These are phyloP conservation scores for Synanthedon andrenaeformis DNA, from an alignment of 2,888 invertebrate species.

Conservation along the genomic window DNA sequence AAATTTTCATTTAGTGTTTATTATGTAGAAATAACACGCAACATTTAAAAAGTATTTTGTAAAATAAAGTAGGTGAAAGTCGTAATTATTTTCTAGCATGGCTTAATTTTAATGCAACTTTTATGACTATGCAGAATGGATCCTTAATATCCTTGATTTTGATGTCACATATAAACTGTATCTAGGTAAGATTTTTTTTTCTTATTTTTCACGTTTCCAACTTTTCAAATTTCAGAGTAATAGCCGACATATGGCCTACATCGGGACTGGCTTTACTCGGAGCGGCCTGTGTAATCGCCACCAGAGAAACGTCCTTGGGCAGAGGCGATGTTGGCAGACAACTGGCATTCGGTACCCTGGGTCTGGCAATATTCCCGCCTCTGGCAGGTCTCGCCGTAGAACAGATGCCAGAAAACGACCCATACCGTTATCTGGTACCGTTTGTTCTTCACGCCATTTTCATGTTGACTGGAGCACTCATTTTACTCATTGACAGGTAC, in stretches of 20 bases:
- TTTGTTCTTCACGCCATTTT: conserved; percentile 70
- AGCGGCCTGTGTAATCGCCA: conserved; percentile 84
- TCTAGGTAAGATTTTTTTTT: no score
- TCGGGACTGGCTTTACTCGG: conserved; percentile 78
- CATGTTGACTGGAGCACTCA: conserved; percentile 69
- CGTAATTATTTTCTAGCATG: no score
- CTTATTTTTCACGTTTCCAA: no score
- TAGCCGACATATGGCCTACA: conserved; percentile 83
- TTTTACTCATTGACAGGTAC: conserved; percentile 69
- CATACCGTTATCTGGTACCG: conserved; percentile 60
- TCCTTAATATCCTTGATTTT: no score
- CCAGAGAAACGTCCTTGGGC: conserved; percentile 82
- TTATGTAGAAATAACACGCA: no score
- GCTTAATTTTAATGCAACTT: no score
- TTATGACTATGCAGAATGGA: no score
- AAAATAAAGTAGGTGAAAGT: no score
- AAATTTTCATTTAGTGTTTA: no score
- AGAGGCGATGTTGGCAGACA: conserved; percentile 85
- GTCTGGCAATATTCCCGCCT: conserved; percentile 78
- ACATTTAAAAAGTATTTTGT: no score
- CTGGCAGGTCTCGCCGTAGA: conserved; percentile 59
- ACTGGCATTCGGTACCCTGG: conserved; percentile 80
- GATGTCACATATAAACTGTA: no score
- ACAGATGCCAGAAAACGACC: conserved; percentile 33
- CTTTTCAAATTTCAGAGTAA: conserved; percentile 65